Evolutionary conservation across 2,113 vertebrate genomes (phyloP).

Genomic region (Poeciliopsis retropinna): DNA sequence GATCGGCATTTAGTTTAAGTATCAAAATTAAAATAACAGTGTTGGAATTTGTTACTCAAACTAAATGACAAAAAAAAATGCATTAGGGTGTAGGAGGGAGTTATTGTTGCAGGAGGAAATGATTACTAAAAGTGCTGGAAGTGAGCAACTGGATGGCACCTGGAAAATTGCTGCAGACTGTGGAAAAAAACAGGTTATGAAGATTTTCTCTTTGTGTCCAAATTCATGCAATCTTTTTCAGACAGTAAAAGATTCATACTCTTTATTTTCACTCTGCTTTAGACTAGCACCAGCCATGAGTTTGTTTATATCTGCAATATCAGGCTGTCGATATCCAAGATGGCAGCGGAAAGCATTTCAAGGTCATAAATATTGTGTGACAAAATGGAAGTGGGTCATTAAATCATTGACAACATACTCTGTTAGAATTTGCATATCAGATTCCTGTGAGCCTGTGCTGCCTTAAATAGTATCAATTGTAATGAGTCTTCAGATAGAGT

Average conservation of each 20-base stretch:
- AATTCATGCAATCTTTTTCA: background rate
- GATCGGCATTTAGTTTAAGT: too few relatives aligned
- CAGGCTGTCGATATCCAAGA: slow-evolving; percentile 23
- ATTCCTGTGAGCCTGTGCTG: slow-evolving; percentile 5
- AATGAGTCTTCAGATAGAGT: slow-evolving; percentile 1
- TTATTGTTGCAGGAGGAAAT: slow-evolving; percentile 29
- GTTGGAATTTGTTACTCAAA: slow-evolving; percentile 23
- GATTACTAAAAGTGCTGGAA: slow-evolving; percentile 24
- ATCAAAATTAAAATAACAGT: too few relatives aligned
- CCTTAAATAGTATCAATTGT: slow-evolving; percentile 5
- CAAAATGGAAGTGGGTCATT: slow-evolving; percentile 38
- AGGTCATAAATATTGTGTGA: slow-evolving; percentile 41
- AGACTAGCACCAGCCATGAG: slow-evolving; percentile 11
- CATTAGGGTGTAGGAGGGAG: too few relatives aligned
- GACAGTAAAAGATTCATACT: background rate
- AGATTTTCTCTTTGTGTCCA: background rate
- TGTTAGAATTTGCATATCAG: background rate
- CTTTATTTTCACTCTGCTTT: slow-evolving; percentile 5
- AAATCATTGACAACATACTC: slow-evolving; percentile 32
- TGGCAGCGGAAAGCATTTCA: slow-evolving; percentile 22
- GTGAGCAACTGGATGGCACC: slow-evolving; percentile 26
- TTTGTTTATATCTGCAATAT: slow-evolving; percentile 41
- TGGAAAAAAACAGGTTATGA: slow-evolving; percentile 10
- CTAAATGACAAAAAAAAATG: background rate
- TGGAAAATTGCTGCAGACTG: slow-evolving; percentile 21